Evolutionary conservation across 2,113 vertebrate genomes (phyloP), one percentile per base, ranked within the genome.

Genomic region (Dryoscopus gambensis): DNA sequence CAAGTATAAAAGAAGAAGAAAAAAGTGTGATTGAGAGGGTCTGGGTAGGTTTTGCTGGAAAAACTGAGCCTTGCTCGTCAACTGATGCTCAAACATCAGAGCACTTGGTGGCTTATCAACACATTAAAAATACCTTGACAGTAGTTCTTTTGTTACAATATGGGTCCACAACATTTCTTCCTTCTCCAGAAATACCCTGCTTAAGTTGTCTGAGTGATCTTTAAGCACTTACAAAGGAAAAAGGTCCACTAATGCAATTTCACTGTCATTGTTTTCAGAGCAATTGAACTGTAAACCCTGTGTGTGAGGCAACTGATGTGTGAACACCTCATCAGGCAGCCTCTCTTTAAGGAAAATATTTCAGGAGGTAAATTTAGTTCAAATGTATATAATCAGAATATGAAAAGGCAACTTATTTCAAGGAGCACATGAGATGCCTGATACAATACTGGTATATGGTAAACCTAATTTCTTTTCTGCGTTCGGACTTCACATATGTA

Each of bases 201-300:
- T 84, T 84, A 82, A 93, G 12, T 27, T 86, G n/a, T 83, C 57
- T 37, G 22, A 57, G 46, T 77, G 65, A 91, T 82, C 69, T 88
- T 62, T 68, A 59, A 64, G 60, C 21, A 46, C 0, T 2, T 13
- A 77, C 9, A 60, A 67, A 39, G 55, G 68, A 73, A 55, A 90
- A 74, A 71, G 9, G 15, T 37, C 89, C 74, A 85, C 70, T 79
- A 95, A 97, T 84, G 65, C 76, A 94, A 96, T 97, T 79, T 87
- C 94, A 91, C 44, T 60, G 33, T 50, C 89, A 52, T 70, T 96
- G 86, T 93, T 97, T 95, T 53, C 68, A 73, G 60, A 94, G 74
- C 84, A 84, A 94, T 76, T 93, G 92, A 97, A 77, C 55, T 92
- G 87, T 90, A 94, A 94, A 92, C 70, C 18, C 28, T 42, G 25